Conservation (phyloP, 1,140 invertebrate genomes). For the Homalodisca vitripennis region DNA sequence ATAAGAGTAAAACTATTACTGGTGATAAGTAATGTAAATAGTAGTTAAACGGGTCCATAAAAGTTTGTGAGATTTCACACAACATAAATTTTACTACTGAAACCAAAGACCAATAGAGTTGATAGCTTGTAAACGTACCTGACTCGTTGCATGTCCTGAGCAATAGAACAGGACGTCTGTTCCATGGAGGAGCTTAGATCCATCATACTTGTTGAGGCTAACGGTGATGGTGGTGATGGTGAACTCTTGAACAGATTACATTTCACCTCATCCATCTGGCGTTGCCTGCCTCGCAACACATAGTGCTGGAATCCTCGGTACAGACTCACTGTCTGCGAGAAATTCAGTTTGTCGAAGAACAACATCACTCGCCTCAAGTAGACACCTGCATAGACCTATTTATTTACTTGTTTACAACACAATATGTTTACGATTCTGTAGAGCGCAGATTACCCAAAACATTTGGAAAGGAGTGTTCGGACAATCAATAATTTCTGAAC, state of each 20-base stretch:
- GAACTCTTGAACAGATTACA: constrained; percentile 9
- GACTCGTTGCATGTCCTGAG: neutral
- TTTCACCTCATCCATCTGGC: constrained; percentile 14
- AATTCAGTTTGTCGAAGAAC: constrained; percentile 77
- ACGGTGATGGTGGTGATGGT: too few species aligned
- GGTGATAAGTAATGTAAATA: too few species aligned
- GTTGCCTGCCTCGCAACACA: constrained; percentile 54
- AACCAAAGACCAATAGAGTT: too few species aligned
- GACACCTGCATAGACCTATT: constrained; percentile 52
- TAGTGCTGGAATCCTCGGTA: constrained; percentile 65
- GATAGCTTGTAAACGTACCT: too few species aligned
- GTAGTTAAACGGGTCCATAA: too few species aligned
- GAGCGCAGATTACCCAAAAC: neutral
- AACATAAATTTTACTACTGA: too few species aligned
- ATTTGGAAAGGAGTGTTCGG: neutral
- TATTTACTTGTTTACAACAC: neutral
- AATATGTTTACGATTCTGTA: neutral
- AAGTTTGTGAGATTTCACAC: too few species aligned
- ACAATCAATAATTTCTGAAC: constrained; percentile 17
- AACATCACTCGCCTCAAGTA: constrained; percentile 78
- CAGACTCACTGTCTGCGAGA: constrained; percentile 71
- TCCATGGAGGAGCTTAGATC: too few species aligned
- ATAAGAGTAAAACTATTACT: too few species aligned
- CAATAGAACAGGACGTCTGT: too few species aligned
- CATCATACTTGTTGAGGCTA: too few species aligned